Evolutionary conservation across 2,888 invertebrate species (phyloP), one percentile per base, ranked within the genome.

Genomic region (Chirona hameri): DNA sequence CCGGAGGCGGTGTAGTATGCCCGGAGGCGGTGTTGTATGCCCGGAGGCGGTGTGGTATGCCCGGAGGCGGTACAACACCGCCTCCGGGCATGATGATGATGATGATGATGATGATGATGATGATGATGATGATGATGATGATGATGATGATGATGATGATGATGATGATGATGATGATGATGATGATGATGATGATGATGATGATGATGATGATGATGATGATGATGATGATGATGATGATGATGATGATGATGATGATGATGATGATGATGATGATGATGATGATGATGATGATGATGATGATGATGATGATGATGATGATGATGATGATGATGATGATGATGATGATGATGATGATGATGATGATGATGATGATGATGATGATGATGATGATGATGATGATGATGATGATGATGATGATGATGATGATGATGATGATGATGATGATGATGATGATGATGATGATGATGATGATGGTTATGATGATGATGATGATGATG

Each of bases 51-150:
- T n/a, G n/a, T n/a, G n/a, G n/a, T n/a, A n/a, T n/a, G n/a, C n/a
- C n/a, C n/a, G n/a, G n/a, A n/a, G n/a, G n/a, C n/a, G n/a, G n/a
- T n/a, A n/a, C n/a, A n/a, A n/a, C n/a, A n/a, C n/a, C n/a, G n/a
- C n/a, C n/a, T n/a, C n/a, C n/a, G n/a, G n/a, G n/a, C n/a, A n/a
- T n/a, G n/a, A n/a, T n/a, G n/a, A n/a, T n/a, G n/a, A 21, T 65
- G 65, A 65, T 65, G n/a, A 65, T 65, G 65, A 65, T 65, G 65
- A 65, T 65, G 65, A 65, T 65, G 65, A 65, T 65, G 65, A 65
- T 65, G 65, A 65, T 65, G 65, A 65, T 65, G 65, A 65, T 65
- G 65, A 65, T 65, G 65, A 65, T 65, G 65, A 65, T 65, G 65
- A 65, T 65, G 65, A 65, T 65, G 65, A 65, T 65, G 65, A 65